These are phyloP conservation scores for Myopa testacea DNA, from an alignment of 2,888 invertebrate species.

Conservation along the genomic window DNA sequence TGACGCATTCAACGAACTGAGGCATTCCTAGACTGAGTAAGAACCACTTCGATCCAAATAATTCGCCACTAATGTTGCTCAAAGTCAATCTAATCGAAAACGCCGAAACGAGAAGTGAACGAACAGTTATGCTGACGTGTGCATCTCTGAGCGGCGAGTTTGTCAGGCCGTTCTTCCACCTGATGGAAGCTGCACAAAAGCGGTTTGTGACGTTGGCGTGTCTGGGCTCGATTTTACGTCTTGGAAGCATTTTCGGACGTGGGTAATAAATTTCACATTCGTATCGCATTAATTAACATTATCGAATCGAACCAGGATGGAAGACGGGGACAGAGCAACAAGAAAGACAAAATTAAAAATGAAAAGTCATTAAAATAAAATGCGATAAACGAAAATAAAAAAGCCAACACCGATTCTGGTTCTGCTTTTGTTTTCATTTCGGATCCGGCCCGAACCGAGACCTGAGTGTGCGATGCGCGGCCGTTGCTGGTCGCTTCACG, in stretches of 20 bases:
- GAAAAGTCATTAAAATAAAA: slow-evolving; percentile 23
- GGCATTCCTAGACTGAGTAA: too few relatives aligned
- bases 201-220: slow-evolving; percentile 18
- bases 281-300: slow-evolving; percentile 66
- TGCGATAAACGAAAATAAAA: slow-evolving; percentile 19
- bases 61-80: too few relatives aligned
- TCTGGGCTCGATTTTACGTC: slow-evolving; percentile 21
- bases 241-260: slow-evolving; percentile 59
- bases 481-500: neutral
- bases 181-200: neutral
- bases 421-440: slow-evolving; percentile 33
- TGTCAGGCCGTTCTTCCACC: too few relatives aligned
- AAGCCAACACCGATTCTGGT: slow-evolving; percentile 22
- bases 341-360: slow-evolving; percentile 2
- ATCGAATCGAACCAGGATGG: slow-evolving; percentile 49
- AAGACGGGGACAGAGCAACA: neutral
- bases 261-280: slow-evolving; percentile 65
- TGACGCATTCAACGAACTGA: too few relatives aligned
- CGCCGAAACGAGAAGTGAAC: too few relatives aligned
- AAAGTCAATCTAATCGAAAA: too few relatives aligned
- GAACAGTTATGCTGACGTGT: slow-evolving; percentile 1
- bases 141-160: neutral
- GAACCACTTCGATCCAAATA: too few relatives aligned
- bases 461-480: neutral
- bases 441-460: neutral